Base-by-base conservation (phyloP, 2,797 vertebrate species). In the Mormyrops boulengeri region DNA sequence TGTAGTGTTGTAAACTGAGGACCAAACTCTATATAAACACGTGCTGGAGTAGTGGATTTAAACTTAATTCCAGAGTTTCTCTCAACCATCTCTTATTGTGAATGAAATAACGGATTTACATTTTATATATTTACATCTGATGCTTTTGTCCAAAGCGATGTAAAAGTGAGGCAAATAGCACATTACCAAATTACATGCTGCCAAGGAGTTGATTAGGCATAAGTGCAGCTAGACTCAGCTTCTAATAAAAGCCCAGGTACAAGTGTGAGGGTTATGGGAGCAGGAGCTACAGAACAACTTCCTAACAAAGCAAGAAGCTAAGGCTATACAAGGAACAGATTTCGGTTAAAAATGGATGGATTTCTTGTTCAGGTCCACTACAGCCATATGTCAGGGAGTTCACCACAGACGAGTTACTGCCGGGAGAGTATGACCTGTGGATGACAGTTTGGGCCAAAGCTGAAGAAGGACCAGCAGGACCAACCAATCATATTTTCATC, bases 401-500 rank as follows among this genome's bases (percentile, higher is more conserved):
- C 90, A 17, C 88, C 91, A 73, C 44, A 41, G 1, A 88, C 0
- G 88, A 2, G 17, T 90, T 96, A 60, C 85, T 89, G 62, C 92
- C 89, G 0, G 90, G 90, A 1, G 53, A 94, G 7, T 97, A 98
- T 41, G 53, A 26, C 0, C 91, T 98, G 0, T 96, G 96, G 96
- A 95, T 98, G 96, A 97, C 96, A 0, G 97, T 96, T 8, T 94
- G 93, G 6, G 98, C 96, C 0, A 91, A 92, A 0, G 91, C 90
- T 19, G 97, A 97, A 1, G 97, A 98, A 90, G 94, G 98, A 1
- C 94, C 1, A 12, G n/a, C 3, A 3, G 77, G 93, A 91, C 7
- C 5, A 1, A 41, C 6, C 7, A 1, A 1, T 1, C 4, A 88
- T 44, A 85, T 88, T 17, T 2, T 47, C 19, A 69, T 94, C 69